A percentile compares a stretch with the other conserved stretches of the same genome.
Evolutionary conservation across 2,888 invertebrate species (phyloP).

Genomic region (Cryptophagus acutangulus): DNA sequence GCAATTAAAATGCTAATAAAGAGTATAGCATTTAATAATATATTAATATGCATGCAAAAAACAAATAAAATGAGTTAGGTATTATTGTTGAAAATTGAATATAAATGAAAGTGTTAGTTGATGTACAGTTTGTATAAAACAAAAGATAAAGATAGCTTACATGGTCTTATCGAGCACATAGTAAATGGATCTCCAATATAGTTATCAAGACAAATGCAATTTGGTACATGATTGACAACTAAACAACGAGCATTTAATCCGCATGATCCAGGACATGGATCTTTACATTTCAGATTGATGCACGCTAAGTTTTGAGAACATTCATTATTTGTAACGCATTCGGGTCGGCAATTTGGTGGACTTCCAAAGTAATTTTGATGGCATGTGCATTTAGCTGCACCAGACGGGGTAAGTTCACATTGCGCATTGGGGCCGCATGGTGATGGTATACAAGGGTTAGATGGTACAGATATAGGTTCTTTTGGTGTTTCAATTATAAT

Average conservation of each 20-base stretch:
- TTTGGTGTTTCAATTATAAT: constrained; percentile 21
- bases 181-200: constrained; percentile 65
- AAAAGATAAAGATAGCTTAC: constrained; percentile 52
- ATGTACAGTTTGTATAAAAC: constrained; percentile 26
- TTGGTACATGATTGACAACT: constrained; percentile 70
- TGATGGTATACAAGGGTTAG: constrained; percentile 62
- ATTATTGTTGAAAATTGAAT: constrained; percentile 2
- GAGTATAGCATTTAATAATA: not conserved
- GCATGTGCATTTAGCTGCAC: constrained; percentile 59
- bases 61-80: not conserved
- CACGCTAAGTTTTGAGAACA: constrained; percentile 65
- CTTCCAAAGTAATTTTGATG: constrained; percentile 67
- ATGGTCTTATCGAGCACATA: constrained; percentile 52
- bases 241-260: constrained; percentile 67
- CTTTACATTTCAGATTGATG: constrained; percentile 64
- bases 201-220: constrained; percentile 65
- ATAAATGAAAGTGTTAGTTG: not conserved
- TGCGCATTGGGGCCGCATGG: constrained; percentile 63
- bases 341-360: constrained; percentile 65
- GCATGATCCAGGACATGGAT: constrained; percentile 72
- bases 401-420: constrained; percentile 49
- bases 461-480: constrained; percentile 15
- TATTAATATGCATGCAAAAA: constrained; percentile 6
- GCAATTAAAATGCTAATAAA: not conserved
- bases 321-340: constrained; percentile 69